Percentiles rank a stretch among this genome's conserved stretches.
These are phyloP conservation scores for Lophura swinhoii DNA, from an alignment of 2,797 vertebrate species.

Conservation along the genomic window DNA sequence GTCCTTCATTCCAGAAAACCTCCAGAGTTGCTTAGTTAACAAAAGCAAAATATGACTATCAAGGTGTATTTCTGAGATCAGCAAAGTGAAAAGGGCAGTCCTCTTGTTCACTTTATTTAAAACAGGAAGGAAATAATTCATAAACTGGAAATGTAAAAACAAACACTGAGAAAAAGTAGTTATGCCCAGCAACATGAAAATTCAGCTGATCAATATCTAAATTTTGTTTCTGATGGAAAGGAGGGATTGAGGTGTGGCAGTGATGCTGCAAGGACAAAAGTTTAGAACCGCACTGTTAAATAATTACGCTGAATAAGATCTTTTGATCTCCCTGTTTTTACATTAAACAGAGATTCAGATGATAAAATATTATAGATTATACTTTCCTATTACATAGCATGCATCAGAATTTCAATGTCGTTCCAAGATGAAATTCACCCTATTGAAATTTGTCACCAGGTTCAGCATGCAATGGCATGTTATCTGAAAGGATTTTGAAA, in stretches of 20 bases:
- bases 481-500: background rate
- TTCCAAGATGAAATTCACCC: background rate
- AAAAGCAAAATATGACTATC: background rate
- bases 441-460: background rate
- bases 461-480: background rate
- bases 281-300: background rate
- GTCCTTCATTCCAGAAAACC: rapidly evolving
- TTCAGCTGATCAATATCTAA: background rate
- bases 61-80: background rate
- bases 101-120: background rate
- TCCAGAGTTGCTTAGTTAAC: background rate
- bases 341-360: background rate
- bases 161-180: background rate
- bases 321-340: background rate
- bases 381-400: background rate
- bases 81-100: background rate
- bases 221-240: background rate
- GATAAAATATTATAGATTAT: background rate
- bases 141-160: background rate
- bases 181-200: background rate
- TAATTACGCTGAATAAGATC: background rate
- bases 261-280: background rate
- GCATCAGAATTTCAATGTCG: background rate
- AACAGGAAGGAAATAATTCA: background rate
- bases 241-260: background rate